These are phyloP conservation scores for Apotomis betuletana DNA, from an alignment of 2,888 invertebrate genomes.

Conservation along the genomic window DNA sequence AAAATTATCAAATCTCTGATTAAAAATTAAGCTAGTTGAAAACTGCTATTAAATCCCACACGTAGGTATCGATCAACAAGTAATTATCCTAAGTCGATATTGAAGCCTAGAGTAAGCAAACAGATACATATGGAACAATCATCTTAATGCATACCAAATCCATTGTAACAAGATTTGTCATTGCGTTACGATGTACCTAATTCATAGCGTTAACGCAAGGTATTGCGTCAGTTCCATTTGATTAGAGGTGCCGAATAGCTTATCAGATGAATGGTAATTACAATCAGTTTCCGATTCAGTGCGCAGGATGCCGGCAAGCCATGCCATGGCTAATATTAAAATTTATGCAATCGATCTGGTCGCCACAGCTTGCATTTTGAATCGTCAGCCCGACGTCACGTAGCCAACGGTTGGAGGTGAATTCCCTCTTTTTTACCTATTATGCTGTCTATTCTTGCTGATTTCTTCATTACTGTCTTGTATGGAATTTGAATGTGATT, in stretches of 20 bases:
- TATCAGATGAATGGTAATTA: slow-evolving; percentile 66
- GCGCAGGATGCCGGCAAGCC: slow-evolving; percentile 42
- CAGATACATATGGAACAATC: neutral
- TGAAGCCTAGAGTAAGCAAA: neutral
- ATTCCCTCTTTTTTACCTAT: slow-evolving; percentile 49
- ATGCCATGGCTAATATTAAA: slow-evolving; percentile 61
- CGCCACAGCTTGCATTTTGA: slow-evolving; percentile 59
- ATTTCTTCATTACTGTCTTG: slow-evolving; percentile 29
- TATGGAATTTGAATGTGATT: neutral
- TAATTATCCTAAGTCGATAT: no score
- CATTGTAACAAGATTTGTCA: slow-evolving; percentile 11
- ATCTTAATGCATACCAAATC: neutral
- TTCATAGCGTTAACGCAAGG: slow-evolving; percentile 25
- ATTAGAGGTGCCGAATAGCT: slow-evolving; percentile 58
- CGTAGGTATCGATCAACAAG: no score
- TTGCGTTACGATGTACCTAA: slow-evolving; percentile 18
- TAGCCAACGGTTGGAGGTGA: slow-evolving; percentile 57
- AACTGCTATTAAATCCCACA: no score
- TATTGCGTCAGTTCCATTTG: slow-evolving; percentile 44
- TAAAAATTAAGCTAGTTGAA: no score
- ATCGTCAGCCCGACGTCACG: slow-evolving; percentile 55
- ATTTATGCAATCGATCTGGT: slow-evolving; percentile 67
- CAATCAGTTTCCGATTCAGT: slow-evolving; percentile 50
- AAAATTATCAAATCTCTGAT: no score
- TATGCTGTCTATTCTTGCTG: slow-evolving; percentile 14